phyloP scores from a whole-genome alignment of 2,888 invertebrate species.

The Dicyrtomina minuta region DNA sequence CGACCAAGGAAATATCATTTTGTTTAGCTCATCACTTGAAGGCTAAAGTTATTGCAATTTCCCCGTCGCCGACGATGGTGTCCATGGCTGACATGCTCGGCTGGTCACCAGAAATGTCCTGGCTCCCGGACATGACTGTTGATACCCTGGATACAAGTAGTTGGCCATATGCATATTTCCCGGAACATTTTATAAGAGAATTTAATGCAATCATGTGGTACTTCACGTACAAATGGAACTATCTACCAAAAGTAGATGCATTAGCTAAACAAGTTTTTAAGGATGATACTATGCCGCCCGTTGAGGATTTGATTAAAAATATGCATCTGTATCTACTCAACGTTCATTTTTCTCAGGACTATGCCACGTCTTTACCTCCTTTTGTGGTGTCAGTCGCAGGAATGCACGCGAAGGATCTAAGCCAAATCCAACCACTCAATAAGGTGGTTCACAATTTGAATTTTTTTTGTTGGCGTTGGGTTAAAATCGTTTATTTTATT shows the following conservation, averaged over 20 bases:
- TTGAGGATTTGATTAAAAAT: slow-evolving; percentile 66
- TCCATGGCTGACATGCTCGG: neutral
- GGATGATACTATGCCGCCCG: slow-evolving; percentile 66
- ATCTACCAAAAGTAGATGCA: slow-evolving; percentile 11
- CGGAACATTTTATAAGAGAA: too few relatives aligned
- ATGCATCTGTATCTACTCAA: slow-evolving; percentile 80
- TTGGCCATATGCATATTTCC: too few relatives aligned
- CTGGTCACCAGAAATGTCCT: neutral
- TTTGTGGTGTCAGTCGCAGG: slow-evolving; percentile 83
- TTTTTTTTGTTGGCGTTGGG: too few relatives aligned
- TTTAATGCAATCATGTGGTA: too few relatives aligned
- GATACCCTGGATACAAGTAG: too few relatives aligned
- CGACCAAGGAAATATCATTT: neutral
- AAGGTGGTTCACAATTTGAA: too few relatives aligned
- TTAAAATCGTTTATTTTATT: too few relatives aligned
- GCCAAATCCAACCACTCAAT: too few relatives aligned
- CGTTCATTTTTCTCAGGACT: slow-evolving; percentile 75
- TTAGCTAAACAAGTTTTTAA: neutral
- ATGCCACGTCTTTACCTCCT: slow-evolving; percentile 74
- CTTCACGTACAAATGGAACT: neutral
- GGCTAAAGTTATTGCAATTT: neutral
- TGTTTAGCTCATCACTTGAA: neutral
- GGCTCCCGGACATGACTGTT: neutral
- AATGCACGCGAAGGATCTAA: slow-evolving; percentile 60
- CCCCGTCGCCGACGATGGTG: neutral